Conservation (phyloP, 1,140 invertebrate genomes). For the Hyphantria cunea region DNA sequence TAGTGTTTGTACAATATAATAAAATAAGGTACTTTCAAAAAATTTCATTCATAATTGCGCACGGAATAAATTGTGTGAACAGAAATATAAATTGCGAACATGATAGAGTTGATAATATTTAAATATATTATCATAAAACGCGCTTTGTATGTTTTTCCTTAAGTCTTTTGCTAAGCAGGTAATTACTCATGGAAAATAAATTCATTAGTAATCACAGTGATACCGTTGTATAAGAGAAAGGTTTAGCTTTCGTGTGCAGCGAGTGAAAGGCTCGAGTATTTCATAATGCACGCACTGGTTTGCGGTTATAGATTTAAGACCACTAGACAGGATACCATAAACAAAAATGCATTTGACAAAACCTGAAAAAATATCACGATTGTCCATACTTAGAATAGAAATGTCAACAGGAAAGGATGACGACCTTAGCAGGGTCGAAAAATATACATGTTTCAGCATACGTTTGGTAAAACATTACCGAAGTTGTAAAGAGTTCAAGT, state of each 20-base stretch:
- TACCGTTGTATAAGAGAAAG: slow-evolving; percentile 28
- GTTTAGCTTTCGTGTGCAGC: slow-evolving; percentile 19
- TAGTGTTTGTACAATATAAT: not conserved
- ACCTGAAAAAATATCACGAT: too few relatives aligned
- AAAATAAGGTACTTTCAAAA: not conserved
- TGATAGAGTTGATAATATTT: not conserved
- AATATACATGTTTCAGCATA: too few relatives aligned
- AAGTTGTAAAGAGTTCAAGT: too few relatives aligned
- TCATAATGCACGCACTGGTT: slow-evolving; percentile 31
- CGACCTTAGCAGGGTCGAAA: too few relatives aligned
- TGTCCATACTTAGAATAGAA: too few relatives aligned
- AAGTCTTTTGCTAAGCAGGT: not conserved
- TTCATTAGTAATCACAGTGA: slow-evolving; percentile 11
- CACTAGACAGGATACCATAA: not conserved
- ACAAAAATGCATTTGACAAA: too few relatives aligned
- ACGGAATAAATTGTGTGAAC: not conserved
- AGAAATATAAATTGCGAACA: not conserved
- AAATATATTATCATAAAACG: not conserved
- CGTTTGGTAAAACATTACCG: too few relatives aligned
- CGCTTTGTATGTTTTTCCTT: not conserved
- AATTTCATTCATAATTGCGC: not conserved
- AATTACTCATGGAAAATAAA: slow-evolving; percentile 21
- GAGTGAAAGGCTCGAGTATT: slow-evolving; percentile 23
- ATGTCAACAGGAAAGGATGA: too few relatives aligned
- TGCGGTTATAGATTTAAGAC: slow-evolving; percentile 2